Percentiles rank a stretch among this genome's conserved stretches.
Conservation (phyloP, 2,113 vertebrate genomes). For the Halcyon senegalensis region DNA sequence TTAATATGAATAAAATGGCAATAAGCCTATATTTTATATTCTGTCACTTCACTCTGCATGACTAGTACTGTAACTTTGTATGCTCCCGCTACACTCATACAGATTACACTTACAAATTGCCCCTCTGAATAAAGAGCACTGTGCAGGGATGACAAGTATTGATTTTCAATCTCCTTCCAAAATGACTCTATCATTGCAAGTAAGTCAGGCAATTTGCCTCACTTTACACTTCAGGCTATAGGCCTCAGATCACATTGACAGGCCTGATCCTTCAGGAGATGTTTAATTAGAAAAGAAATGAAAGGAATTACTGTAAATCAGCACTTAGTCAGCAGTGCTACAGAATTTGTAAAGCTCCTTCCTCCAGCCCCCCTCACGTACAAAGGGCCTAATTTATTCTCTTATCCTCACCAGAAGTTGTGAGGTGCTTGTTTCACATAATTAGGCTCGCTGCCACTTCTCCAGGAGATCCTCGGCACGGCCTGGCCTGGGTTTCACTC, state of each 20-base stretch:
- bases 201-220: slow-evolving; percentile 72
- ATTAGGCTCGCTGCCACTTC: not conserved
- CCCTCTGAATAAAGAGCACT: slow-evolving; percentile 61
- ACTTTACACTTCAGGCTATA: slow-evolving; percentile 63
- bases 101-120: slow-evolving; percentile 74
- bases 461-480: not conserved
- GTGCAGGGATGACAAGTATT: slow-evolving; percentile 73
- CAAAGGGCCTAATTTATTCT: slow-evolving; percentile 40
- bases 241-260: slow-evolving; percentile 68
- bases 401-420: slow-evolving; percentile 4
- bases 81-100: slow-evolving; percentile 18
- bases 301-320: slow-evolving; percentile 73
- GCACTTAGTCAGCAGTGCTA: slow-evolving; percentile 40
- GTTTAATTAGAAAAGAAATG: slow-evolving; percentile 77
- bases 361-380: not conserved
- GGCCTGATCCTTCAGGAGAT: slow-evolving; percentile 66
- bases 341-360: not conserved
- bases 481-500: not conserved
- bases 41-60: slow-evolving; percentile 24
- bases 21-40: slow-evolving; percentile 16
- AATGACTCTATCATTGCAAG: slow-evolving; percentile 73
- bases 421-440: not conserved
- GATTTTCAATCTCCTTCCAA: slow-evolving; percentile 78
- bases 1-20: slow-evolving; percentile 56
- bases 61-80: slow-evolving; percentile 47